Evolutionary conservation across 2,113 vertebrate genomes (phyloP).

Genomic region (Anser brachyrhynchus): DNA sequence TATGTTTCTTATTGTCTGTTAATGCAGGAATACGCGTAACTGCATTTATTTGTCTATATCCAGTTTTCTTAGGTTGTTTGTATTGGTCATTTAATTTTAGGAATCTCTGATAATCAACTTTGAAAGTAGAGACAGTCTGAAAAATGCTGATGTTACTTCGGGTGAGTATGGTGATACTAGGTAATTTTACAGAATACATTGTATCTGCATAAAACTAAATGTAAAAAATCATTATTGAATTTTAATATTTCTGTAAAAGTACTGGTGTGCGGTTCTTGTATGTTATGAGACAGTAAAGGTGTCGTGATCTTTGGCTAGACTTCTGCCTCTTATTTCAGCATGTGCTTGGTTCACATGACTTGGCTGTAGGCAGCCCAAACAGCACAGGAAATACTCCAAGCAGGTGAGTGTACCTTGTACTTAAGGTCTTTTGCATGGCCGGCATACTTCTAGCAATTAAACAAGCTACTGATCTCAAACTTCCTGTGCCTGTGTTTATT

Average conservation of each 20-base stretch:
- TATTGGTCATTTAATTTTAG: conserved; percentile 56
- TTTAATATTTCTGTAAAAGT: not conserved
- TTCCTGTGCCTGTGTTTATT: not conserved
- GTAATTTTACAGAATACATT: not conserved
- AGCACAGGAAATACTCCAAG: not conserved
- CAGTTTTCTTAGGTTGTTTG: conserved; percentile 4
- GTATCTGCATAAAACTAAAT: not conserved
- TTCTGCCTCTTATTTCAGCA: not conserved
- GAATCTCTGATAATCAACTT: conserved; percentile 24
- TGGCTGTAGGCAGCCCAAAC: not conserved
- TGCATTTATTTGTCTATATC: not conserved
- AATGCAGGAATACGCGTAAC: not conserved
- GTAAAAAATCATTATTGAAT: accelerated
- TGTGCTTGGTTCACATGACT: accelerated
- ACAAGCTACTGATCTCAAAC: not conserved
- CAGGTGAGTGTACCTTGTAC: not conserved
- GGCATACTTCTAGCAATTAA: not conserved
- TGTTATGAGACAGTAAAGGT: not conserved
- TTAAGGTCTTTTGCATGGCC: not conserved
- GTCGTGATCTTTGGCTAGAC: not conserved
- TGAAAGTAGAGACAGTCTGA: conserved; percentile 40
- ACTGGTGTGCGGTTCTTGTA: not conserved
- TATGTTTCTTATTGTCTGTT: not conserved
- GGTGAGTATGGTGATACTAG: conserved; percentile 58
- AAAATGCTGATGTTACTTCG: conserved; percentile 64